These are phyloP conservation scores for Otolemur crassicaudatus DNA, from an alignment of 2,797 vertebrate species.

Conservation along the genomic window DNA sequence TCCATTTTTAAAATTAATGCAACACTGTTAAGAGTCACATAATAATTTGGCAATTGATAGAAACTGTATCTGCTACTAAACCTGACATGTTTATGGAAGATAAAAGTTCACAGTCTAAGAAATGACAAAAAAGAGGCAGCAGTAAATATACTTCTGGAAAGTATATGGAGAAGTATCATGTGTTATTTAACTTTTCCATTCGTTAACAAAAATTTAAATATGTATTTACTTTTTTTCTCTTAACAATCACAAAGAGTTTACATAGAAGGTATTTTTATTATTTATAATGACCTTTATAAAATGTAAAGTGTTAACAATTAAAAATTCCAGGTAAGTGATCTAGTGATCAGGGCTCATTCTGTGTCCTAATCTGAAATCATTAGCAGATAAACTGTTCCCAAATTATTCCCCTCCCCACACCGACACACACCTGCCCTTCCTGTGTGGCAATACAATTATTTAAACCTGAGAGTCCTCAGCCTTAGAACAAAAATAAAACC, in stretches of 20 bases:
- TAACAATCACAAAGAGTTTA: background rate
- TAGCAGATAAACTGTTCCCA: background rate
- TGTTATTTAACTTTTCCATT: background rate
- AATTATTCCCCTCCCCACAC: background rate
- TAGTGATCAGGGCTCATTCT: background rate
- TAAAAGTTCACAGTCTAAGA: background rate
- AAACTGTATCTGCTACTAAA: background rate
- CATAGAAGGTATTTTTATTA: background rate
- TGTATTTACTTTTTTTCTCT: background rate
- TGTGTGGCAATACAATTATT: background rate
- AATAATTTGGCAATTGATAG: background rate
- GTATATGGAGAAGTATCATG: background rate
- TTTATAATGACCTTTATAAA: background rate
- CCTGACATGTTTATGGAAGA: background rate
- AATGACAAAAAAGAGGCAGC: background rate
- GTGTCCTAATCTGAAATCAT: background rate
- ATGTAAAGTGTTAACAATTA: conserved; percentile 21
- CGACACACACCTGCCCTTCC: background rate
- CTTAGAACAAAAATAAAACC: conserved; percentile 46
- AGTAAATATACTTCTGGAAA: background rate
- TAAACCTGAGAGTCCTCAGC: conserved; percentile 9
- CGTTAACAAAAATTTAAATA: background rate
- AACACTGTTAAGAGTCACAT: background rate
- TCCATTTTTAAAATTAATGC: conserved; percentile 8
- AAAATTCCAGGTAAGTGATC: conserved; percentile 51